Evolutionary conservation across 2,888 invertebrate species (phyloP).

Genomic region (Drosophila setosimentum): DNA sequence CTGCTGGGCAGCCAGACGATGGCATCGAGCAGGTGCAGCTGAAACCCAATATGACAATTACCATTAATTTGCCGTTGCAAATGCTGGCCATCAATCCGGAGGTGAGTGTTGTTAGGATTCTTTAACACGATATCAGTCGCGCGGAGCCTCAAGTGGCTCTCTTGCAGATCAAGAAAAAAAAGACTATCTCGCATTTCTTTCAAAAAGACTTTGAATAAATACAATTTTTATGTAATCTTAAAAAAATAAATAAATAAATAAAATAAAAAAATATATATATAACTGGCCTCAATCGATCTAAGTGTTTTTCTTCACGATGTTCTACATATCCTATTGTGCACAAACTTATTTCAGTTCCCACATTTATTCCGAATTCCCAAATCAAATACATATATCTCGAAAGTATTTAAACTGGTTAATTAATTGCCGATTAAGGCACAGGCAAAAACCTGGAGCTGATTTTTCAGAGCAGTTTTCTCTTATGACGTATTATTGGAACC

Average conservation of each 20-base stretch:
- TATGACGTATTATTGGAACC: background rate
- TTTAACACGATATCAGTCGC: conserved; percentile 8
- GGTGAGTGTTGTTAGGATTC: conserved; percentile 24
- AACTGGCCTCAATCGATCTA: background rate
- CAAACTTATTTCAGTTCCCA: background rate
- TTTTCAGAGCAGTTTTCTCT: background rate
- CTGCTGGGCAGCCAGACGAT: conserved; percentile 37
- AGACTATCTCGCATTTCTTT: too few relatives aligned
- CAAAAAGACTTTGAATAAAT: too few relatives aligned
- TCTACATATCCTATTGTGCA: background rate
- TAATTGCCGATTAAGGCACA: background rate
- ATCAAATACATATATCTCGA: background rate
- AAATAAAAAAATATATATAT: background rate
- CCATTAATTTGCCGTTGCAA: conserved; percentile 45
- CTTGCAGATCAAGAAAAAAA: conserved; percentile 45
- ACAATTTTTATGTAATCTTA: too few relatives aligned
- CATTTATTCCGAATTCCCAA: background rate
- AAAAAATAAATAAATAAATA: too few relatives aligned
- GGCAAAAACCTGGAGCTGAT: background rate
- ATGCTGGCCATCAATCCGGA: conserved; percentile 28
- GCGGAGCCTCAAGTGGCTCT: conserved; percentile 37
- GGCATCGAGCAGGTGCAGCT: conserved; percentile 46
- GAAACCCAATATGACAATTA: conserved; percentile 33
- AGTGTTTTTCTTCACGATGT: background rate
- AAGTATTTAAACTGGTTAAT: background rate